Percentiles rank a stretch among this genome's conserved stretches.
Evolutionary conservation across 1,140 invertebrate genomes (phyloP).

Genomic region (Camponotus pennsylvanicus): DNA sequence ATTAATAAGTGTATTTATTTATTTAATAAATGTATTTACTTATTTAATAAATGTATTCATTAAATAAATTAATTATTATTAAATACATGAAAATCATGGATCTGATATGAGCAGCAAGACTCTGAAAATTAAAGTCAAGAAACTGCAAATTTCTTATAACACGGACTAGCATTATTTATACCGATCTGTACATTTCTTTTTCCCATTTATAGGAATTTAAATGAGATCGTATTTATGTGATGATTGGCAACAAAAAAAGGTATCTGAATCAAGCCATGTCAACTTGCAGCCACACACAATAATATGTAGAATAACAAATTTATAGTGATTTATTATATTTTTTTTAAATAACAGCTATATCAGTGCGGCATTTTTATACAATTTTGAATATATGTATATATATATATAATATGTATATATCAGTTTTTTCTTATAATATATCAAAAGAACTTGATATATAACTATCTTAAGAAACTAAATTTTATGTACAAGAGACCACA

Average conservation of each 20-base stretch:
- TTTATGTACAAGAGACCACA: constrained; percentile 29
- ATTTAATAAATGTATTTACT: too few species aligned
- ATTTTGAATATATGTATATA: constrained; percentile 45
- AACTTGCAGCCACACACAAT: constrained; percentile 22
- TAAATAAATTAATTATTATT: constrained; percentile 17
- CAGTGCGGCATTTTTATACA: constrained; percentile 49
- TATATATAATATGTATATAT: neutral
- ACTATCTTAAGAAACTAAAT: constrained; percentile 27
- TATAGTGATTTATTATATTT: constrained; percentile 57
- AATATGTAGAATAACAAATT: constrained; percentile 54
- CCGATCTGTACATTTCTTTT: neutral
- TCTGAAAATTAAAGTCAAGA: neutral
- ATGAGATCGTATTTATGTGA: neutral
- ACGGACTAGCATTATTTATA: neutral
- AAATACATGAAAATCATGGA: neutral
- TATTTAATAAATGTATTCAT: neutral
- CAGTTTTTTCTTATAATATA: neutral
- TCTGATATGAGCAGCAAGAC: neutral
- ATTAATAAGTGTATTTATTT: too few species aligned
- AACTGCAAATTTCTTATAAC: neutral
- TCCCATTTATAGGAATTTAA: constrained; percentile 5
- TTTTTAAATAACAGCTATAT: constrained; percentile 37
- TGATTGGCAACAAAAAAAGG: constrained; percentile 13
- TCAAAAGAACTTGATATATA: constrained; percentile 19
- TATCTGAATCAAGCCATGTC: constrained; percentile 13